A percentile compares a stretch with the other conserved stretches of the same genome.
phyloP scores from a whole-genome alignment of 1,140 invertebrate species.

The Ceratina japonica region DNA sequence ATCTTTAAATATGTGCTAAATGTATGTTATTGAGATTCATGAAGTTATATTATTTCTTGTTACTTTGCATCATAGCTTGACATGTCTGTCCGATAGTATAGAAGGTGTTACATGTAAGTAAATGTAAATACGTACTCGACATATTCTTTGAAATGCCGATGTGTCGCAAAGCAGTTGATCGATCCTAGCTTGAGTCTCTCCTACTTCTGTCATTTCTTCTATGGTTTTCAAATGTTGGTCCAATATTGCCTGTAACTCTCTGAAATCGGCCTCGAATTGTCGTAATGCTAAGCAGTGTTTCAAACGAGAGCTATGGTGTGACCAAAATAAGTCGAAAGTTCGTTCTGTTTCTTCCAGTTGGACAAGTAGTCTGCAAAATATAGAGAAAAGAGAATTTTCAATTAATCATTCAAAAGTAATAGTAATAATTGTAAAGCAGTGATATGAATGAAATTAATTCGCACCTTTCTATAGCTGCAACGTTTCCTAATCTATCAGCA shows the following conservation, averaged over 20 bases:
- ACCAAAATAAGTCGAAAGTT: constrained; percentile 96
- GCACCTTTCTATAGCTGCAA: constrained; percentile 94
- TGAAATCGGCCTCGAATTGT: constrained; percentile 93
- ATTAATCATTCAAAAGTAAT: background rate
- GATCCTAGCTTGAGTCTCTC: constrained; percentile 89
- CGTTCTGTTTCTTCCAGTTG: constrained; percentile 97
- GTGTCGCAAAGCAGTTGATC: constrained; percentile 89
- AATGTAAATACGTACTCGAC: constrained; percentile 80
- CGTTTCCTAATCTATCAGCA: constrained; percentile 89
- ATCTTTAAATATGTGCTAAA: constrained; percentile 9
- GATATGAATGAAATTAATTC: constrained; percentile 9
- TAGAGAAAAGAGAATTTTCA: background rate
- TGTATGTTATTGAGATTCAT: constrained; percentile 9
- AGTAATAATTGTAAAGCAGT: background rate
- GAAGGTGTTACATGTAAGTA: constrained; percentile 1
- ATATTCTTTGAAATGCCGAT: constrained; percentile 87
- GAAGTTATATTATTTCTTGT: constrained; percentile 11
- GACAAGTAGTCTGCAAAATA: constrained; percentile 87
- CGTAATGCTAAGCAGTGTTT: constrained; percentile 93
- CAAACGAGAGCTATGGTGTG: constrained; percentile 91
- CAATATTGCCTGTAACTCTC: constrained; percentile 87
- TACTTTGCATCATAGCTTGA: constrained; percentile 9
- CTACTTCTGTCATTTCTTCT: constrained; percentile 92
- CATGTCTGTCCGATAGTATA: constrained; percentile 4
- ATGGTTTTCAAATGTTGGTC: constrained; percentile 86